Evolutionary conservation across 2,113 vertebrate genomes (phyloP).

Genomic region (Gallinago undulata): DNA sequence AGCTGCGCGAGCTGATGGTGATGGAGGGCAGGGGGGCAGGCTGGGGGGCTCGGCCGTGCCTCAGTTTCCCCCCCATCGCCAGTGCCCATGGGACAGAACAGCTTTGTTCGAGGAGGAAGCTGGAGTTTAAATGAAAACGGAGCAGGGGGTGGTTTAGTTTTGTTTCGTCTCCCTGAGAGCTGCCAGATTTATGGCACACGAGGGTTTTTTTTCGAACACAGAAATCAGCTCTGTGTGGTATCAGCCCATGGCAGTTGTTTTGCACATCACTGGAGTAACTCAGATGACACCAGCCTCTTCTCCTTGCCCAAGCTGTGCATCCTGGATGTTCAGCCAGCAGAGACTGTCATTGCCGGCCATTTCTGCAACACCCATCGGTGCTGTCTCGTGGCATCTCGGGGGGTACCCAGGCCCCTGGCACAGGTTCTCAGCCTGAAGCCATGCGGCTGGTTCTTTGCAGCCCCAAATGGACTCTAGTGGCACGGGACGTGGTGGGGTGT

Average conservation of each 20-base stretch:
- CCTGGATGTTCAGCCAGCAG: not conserved
- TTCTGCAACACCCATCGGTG: not conserved
- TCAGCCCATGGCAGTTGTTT: not conserved
- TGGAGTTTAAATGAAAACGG: not conserved
- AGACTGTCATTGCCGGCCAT: accelerated
- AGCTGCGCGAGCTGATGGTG: not conserved
- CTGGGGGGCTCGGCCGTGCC: not conserved
- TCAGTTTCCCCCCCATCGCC: not conserved
- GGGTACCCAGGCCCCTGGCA: not conserved
- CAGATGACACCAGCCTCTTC: not conserved
- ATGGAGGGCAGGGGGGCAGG: not conserved
- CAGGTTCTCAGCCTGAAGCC: not conserved
- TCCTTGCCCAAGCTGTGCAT: not conserved
- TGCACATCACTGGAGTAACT: not conserved
- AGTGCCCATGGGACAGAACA: accelerated
- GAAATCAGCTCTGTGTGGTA: not conserved
- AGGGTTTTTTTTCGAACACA: not conserved
- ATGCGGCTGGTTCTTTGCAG: not conserved
- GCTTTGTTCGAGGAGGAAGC: not conserved
- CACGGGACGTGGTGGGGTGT: not conserved
- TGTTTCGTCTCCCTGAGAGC: not conserved
- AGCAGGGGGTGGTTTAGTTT: not conserved
- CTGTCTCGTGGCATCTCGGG: not conserved
- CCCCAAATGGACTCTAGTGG: not conserved
- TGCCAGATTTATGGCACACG: not conserved